A percentile compares a stretch with the other conserved stretches of the same genome.
Evolutionary conservation across 2,113 vertebrate genomes (phyloP).

Genomic region (Pogonocichla stellata): DNA sequence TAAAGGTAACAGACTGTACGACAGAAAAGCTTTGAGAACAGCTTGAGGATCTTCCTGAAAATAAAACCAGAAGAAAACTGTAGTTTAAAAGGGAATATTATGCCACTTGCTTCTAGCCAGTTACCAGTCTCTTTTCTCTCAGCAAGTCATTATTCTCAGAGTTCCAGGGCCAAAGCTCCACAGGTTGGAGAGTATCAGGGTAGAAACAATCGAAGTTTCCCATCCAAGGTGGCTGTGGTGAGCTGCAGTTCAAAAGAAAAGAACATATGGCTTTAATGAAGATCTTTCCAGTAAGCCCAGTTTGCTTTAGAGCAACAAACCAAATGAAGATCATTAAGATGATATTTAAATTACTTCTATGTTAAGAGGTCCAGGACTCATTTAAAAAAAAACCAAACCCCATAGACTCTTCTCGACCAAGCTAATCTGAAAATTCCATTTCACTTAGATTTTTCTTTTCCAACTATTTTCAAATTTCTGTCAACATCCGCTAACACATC

Average conservation of each 20-base stretch:
- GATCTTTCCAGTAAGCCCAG: background rate
- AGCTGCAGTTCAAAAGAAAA: conserved; percentile 76
- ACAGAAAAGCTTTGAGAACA: background rate
- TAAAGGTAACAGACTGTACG: background rate
- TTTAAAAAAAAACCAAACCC: background rate
- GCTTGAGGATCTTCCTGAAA: background rate
- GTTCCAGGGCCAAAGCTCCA: background rate
- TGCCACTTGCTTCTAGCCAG: background rate
- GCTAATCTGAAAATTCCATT: conserved; percentile 38
- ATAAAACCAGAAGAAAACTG: background rate
- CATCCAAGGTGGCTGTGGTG: conserved; percentile 85
- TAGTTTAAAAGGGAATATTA: background rate
- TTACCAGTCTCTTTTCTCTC: background rate
- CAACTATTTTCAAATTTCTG: conserved; percentile 36
- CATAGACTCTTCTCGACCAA: background rate
- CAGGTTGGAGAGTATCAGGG: conserved; percentile 18
- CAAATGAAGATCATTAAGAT: background rate
- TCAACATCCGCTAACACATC: conserved; percentile 29
- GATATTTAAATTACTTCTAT: background rate
- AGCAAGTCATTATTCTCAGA: background rate
- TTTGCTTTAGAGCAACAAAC: background rate
- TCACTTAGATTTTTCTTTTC: conserved; percentile 31
- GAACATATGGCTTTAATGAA: background rate
- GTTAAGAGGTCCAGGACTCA: background rate
- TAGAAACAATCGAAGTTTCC: conserved; percentile 82